These are phyloP conservation scores for Priocnemis perturbator DNA, from an alignment of 2,888 invertebrate species.

Conservation along the genomic window DNA sequence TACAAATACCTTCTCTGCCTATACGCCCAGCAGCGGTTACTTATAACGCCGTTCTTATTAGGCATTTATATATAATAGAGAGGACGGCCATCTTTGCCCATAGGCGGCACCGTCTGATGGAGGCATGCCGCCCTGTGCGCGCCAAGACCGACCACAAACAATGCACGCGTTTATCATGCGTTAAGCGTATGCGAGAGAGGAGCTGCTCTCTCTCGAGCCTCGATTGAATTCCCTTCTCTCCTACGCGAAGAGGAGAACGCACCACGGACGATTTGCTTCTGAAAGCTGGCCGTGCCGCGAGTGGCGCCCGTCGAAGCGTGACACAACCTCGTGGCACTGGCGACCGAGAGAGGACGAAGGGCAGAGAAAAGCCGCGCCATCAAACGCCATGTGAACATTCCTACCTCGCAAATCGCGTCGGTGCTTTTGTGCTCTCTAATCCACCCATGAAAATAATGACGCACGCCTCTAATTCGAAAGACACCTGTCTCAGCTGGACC, in stretches of 20 bases:
- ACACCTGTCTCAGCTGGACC: too few relatives aligned
- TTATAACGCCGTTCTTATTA: conserved; percentile 62
- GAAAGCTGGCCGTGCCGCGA: conserved; percentile 3
- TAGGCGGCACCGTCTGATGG: conserved; percentile 55
- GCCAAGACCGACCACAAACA: conserved; percentile 46
- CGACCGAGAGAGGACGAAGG: background rate
- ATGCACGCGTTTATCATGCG: conserved; percentile 61
- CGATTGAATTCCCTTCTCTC: conserved; percentile 17
- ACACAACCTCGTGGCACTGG: conserved; percentile 28
- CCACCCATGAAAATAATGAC: too few relatives aligned
- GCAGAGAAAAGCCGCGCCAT: background rate
- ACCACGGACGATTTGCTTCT: conserved; percentile 6
- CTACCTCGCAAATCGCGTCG: background rate
- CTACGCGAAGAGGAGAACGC: conserved; percentile 17
- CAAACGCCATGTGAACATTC: background rate
- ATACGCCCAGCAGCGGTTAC: conserved; percentile 46
- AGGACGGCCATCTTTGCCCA: conserved; percentile 59
- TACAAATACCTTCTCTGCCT: conserved; percentile 32
- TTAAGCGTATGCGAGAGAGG: conserved; percentile 44
- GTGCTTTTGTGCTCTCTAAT: background rate
- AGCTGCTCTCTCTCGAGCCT: conserved; percentile 2
- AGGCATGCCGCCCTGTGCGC: conserved; percentile 30
- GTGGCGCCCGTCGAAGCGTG: conserved; percentile 22
- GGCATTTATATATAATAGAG: conserved; percentile 64
- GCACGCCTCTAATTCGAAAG: too few relatives aligned